Evolutionary conservation across 2,113 vertebrate genomes (phyloP), one percentile per base, ranked within the genome.

Genomic region (Corythornis madagascariensis): DNA sequence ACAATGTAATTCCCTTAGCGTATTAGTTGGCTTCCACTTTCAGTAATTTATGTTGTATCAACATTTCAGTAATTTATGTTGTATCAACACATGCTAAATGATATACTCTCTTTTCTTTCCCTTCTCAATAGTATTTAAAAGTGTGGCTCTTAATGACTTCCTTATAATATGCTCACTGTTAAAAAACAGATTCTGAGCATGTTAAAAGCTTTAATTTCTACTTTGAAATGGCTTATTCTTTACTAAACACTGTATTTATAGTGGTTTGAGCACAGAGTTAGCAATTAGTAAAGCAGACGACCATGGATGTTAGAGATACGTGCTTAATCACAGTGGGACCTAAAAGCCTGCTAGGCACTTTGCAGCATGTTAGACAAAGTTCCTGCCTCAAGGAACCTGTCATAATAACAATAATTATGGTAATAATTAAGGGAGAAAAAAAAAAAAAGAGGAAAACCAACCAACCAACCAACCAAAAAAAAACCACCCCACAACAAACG

Each of bases 121-220:
- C 50, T 90, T 89, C 75, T 85, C 63, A 72, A 7, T 90, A 19
- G 91, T 88, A 84, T 89, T 93, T 93, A 67, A 92, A 83, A 89
- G 35, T 1, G 0, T 89, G n/a, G 5, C 21, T 87, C 26, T 82
- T 90, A 94, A 80, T 93, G 53, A 75, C 80, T 92, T 80, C 64
- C 80, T 87, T 93, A 43, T 87, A 72, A 79, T 75, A 78, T 8
- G 50, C 21, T 92, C n/a, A 16, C 40, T 72, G 45, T 79, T 94
- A 75, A 94, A 95, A 95, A 75, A 59, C 1, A 84, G 66, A 66
- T 93, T 81, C 61, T 76, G 26, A 87, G 42, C 13, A 47, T 87
- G 92, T 85, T 69, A 82, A 89, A 86, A 89, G 45, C 71, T 87
- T 91, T 89, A 73, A 69, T 95, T 91, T 94, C 78, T 85, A 16